Conservation (phyloP, 2,113 vertebrate species). For the Zosterops hypoxanthus region DNA sequence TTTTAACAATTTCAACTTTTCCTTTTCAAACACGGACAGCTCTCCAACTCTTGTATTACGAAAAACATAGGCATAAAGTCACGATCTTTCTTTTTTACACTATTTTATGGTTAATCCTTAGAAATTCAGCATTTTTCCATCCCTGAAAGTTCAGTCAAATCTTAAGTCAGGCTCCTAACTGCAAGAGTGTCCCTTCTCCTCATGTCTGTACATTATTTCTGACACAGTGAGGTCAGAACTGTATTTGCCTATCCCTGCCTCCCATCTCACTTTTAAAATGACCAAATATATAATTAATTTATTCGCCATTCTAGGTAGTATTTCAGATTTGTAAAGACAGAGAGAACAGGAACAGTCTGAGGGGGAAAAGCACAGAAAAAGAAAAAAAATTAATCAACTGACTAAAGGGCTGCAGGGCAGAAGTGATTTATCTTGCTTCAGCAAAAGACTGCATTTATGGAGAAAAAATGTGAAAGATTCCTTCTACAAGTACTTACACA, state of each 20-base stretch:
- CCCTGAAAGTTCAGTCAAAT: background rate
- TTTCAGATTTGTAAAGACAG: background rate
- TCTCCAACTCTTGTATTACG: background rate
- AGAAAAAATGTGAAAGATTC: background rate
- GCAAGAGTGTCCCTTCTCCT: background rate
- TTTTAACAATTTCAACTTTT: background rate
- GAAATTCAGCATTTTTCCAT: background rate
- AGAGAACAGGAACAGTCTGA: background rate
- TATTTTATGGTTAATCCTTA: background rate
- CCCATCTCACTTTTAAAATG: background rate
- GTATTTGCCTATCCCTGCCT: background rate
- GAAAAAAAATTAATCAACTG: background rate
- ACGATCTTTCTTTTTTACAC: background rate
- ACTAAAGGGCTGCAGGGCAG: background rate
- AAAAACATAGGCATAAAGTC: background rate
- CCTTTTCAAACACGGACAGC: background rate
- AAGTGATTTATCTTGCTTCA: background rate
- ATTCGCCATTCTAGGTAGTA: background rate
- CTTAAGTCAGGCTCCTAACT: background rate
- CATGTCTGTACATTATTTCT: background rate
- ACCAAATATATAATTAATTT: background rate
- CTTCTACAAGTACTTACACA: background rate
- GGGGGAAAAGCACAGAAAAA: background rate
- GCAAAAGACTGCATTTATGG: background rate
- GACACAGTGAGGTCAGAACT: background rate